Conservation (phyloP, 2,113 vertebrate genomes). For the Rhegmatorhina hoffmannsi region DNA sequence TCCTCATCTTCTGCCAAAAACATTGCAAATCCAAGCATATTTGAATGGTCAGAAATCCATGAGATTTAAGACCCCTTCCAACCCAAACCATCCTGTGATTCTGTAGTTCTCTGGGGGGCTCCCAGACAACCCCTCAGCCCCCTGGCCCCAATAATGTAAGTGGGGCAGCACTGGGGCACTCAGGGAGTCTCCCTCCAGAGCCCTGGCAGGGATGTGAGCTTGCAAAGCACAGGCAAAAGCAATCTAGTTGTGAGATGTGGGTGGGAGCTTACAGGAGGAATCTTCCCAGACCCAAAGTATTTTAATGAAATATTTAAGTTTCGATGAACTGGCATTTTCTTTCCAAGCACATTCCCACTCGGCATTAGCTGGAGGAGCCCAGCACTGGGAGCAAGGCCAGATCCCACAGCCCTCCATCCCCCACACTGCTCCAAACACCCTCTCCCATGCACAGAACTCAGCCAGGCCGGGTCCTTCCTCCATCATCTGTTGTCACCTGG, state of each 20-base stretch:
- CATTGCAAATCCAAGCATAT: background rate
- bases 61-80: background rate
- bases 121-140: background rate
- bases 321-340: background rate
- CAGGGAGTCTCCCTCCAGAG: background rate
- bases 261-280: background rate
- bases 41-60: background rate
- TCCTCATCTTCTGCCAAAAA: background rate
- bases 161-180: background rate
- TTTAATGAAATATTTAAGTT: background rate
- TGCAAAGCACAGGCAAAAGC: background rate
- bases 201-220: background rate
- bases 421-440: fast-evolving
- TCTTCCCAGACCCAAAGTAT: background rate
- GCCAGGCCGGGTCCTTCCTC: background rate
- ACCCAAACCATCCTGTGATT: background rate
- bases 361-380: background rate
- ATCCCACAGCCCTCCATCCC: background rate
- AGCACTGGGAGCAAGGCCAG: background rate
- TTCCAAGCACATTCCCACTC: background rate
- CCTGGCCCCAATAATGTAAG: background rate
- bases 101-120: fast-evolving
- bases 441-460: background rate
- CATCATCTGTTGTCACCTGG: background rate
- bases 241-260: background rate